Evolutionary conservation across 1,140 invertebrate genomes (phyloP).

Genomic region (Zaprionus africanus): DNA sequence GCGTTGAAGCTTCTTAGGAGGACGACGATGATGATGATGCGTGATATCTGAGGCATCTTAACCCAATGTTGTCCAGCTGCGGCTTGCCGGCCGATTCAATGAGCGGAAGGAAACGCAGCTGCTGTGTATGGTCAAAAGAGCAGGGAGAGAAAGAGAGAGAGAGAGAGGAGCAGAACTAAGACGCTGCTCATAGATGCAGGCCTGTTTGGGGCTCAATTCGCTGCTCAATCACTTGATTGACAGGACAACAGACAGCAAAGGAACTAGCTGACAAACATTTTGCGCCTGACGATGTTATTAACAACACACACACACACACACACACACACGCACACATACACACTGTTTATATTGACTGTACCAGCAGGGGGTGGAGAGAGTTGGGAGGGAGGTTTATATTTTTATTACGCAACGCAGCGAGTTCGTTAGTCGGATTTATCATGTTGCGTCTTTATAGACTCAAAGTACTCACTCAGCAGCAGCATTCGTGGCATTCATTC

Average conservation of each 20-base stretch:
- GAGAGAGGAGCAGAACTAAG: not conserved
- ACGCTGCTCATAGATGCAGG: not conserved
- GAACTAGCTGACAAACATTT: constrained; percentile 49
- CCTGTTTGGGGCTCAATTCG: constrained; percentile 23
- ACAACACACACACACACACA: constrained; percentile 14
- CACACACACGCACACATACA: not conserved
- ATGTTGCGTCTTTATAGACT: not conserved
- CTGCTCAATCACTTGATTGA: constrained; percentile 74
- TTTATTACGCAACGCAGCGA: constrained; percentile 30
- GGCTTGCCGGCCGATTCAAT: constrained; percentile 28
- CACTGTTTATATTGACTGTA: not conserved
- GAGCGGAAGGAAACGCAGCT: constrained; percentile 37
- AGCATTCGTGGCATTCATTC: not conserved
- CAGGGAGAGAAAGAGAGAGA: not conserved
- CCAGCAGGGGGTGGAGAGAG: not conserved
- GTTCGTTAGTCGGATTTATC: constrained; percentile 18
- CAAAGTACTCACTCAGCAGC: constrained; percentile 7
- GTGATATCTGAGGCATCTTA: constrained; percentile 35
- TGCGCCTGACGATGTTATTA: constrained; percentile 42
- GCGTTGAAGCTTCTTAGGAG: constrained; percentile 1
- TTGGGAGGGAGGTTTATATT: not conserved
- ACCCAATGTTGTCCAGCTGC: constrained; percentile 15
- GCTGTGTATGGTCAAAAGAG: not conserved
- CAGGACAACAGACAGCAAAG: constrained; percentile 43
- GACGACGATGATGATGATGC: constrained; percentile 22